phyloP scores from a whole-genome alignment of 2,797 vertebrate genomes.

The Micrastur ruficollis region DNA sequence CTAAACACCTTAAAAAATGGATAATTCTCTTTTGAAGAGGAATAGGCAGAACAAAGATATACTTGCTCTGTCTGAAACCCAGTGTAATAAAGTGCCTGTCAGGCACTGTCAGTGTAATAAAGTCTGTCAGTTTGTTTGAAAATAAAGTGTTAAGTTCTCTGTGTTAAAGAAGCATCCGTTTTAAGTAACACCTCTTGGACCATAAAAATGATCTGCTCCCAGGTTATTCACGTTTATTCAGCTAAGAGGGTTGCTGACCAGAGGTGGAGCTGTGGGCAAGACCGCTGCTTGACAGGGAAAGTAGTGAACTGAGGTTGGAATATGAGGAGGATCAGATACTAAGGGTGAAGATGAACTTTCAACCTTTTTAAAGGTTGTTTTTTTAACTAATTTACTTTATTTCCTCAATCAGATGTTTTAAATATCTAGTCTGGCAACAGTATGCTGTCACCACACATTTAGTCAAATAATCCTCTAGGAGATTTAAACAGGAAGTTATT shows the following conservation, averaged over 20 bases:
- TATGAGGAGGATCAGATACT: not conserved
- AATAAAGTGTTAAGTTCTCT: not conserved
- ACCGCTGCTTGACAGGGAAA: not conserved
- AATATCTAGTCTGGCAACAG: not conserved
- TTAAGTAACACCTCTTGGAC: not conserved
- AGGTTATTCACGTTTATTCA: not conserved
- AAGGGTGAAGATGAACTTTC: not conserved
- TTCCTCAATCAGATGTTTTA: not conserved
- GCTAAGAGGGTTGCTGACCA: not conserved
- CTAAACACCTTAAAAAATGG: not conserved
- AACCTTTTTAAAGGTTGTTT: not conserved
- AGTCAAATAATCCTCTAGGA: not conserved
- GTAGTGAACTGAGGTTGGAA: not conserved
- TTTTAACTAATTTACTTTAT: not conserved
- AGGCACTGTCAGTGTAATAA: not conserved
- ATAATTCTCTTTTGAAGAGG: not conserved
- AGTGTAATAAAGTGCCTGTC: not conserved
- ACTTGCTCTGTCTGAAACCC: not conserved
- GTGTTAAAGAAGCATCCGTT: not conserved
- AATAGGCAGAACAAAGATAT: not conserved
- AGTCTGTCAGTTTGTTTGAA: not conserved
- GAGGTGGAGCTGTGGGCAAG: not conserved
- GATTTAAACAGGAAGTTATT: not conserved
- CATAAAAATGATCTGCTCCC: not conserved
- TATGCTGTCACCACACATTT: not conserved